Evolutionary conservation across 1,140 invertebrate species (phyloP).

Genomic region (Oreohelix idahoensis): DNA sequence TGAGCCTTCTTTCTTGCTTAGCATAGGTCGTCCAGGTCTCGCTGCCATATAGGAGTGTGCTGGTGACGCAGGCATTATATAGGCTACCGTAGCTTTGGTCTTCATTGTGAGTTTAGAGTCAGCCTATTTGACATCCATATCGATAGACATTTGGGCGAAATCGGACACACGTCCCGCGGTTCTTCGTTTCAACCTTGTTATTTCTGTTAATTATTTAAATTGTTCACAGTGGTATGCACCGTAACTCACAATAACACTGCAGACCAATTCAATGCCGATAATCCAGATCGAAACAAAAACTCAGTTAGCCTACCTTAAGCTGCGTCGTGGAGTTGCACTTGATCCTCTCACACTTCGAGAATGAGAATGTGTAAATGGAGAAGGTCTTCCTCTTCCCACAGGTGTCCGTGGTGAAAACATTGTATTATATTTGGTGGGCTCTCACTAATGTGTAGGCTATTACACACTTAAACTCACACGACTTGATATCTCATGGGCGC

Average conservation of each 20-base stretch:
- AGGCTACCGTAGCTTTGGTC: too few relatives aligned
- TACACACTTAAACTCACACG: not conserved
- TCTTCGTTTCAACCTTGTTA: not conserved
- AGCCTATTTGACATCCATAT: not conserved
- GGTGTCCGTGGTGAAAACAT: constrained; percentile 51
- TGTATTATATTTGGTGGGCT: not conserved
- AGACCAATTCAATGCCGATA: too few relatives aligned
- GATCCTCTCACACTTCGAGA: constrained; percentile 28
- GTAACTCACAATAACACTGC: too few relatives aligned
- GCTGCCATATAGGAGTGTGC: too few relatives aligned
- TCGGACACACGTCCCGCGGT: not conserved
- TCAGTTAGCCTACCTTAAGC: constrained; percentile 7
- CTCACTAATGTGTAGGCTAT: not conserved
- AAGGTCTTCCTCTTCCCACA: constrained; percentile 38
- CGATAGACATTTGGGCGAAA: too few relatives aligned
- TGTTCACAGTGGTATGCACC: too few relatives aligned
- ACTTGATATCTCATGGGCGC: not conserved
- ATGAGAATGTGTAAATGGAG: constrained; percentile 48
- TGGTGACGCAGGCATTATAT: too few relatives aligned
- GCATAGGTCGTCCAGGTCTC: too few relatives aligned
- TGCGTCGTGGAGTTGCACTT: not conserved
- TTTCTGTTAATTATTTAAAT: not conserved
- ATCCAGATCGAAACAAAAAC: not conserved
- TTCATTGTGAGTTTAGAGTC: too few relatives aligned
- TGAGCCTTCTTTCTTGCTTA: too few relatives aligned